Base-by-base conservation (phyloP, 2,113 vertebrate species). In the Choloepus hoffmanni region DNA sequence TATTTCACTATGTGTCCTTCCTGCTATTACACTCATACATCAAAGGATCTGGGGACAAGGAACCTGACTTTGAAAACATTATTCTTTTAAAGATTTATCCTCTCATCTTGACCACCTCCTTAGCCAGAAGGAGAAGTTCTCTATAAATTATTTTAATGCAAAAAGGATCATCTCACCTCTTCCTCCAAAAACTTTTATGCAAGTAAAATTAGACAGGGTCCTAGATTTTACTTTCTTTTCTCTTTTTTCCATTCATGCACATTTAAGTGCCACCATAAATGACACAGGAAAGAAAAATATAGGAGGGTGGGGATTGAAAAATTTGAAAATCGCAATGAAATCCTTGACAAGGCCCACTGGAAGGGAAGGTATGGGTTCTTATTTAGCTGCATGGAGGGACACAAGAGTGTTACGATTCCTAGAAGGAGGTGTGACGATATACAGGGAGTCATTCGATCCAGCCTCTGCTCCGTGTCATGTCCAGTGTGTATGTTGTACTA, bases 71-170 rank as follows among this genome's bases (percentile, higher is more conserved):
- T 98, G 98, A 98, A 99, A 99, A 99, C 98, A 98, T 99, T 98
- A 98, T 98, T 98, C 98, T 98, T 98, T 98, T 98, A 98, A 98
- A 99, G 98, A 99, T 98, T 99, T 98, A 98, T 98, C 98, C 43
- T 95, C 98, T 98, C 92, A 0, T 98, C 98, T 97, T 98, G 98
- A 99, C 98, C 98, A 98, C 97, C 98, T 98, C 95, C 94, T 98
- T 96, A 78, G 98, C 98, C 55, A 91, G 98, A 97, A 98, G 90
- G 91, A 92, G 98, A 96, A 96, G 77, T 81, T 97, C 96, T 95
- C 98, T 97, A 98, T 98, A 98, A 98, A 98, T 98, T 98, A 98
- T 98, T 98, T 95, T 95, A 95, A 98, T 19, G 97, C 97, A 98
- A 98, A 98, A 97, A 92, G 95, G 1, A 15, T n/a, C 78, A 65